Percentiles rank a stretch among this genome's conserved stretches.
Conservation (phyloP, 2,888 invertebrate species). For the Cephus pygmeus region DNA sequence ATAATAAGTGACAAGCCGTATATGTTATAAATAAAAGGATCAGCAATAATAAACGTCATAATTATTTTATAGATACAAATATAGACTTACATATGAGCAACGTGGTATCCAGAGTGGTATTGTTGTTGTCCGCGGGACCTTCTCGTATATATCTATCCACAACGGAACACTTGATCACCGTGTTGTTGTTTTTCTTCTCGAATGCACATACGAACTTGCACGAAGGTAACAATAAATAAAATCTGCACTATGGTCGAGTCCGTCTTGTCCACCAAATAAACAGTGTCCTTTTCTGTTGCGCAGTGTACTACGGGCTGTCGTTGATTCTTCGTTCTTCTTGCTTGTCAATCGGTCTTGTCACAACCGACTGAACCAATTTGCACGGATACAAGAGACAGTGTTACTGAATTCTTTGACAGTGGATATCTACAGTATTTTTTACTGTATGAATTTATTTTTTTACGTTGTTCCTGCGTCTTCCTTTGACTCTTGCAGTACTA, state of each 20-base stretch:
- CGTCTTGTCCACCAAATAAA: neutral
- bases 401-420: neutral
- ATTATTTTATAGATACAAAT: neutral
- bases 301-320: neutral
- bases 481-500: neutral
- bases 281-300: neutral
- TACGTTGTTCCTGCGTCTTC: neutral
- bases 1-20: neutral
- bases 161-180: slow-evolving; percentile 48
- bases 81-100: slow-evolving; percentile 62
- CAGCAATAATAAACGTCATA: neutral
- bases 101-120: slow-evolving; percentile 56
- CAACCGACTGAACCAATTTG: neutral
- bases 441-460: too few relatives aligned
- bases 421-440: neutral
- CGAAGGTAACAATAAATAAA: neutral
- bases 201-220: slow-evolving; percentile 21
- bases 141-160: slow-evolving; percentile 60
- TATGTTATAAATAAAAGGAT: neutral
- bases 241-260: neutral
- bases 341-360: neutral
- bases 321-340: neutral
- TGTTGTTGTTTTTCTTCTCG: slow-evolving; percentile 11
- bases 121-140: slow-evolving; percentile 58
- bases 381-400: neutral